Evolutionary conservation across 2,113 vertebrate genomes (phyloP).

Genomic region (Pipra filicauda): DNA sequence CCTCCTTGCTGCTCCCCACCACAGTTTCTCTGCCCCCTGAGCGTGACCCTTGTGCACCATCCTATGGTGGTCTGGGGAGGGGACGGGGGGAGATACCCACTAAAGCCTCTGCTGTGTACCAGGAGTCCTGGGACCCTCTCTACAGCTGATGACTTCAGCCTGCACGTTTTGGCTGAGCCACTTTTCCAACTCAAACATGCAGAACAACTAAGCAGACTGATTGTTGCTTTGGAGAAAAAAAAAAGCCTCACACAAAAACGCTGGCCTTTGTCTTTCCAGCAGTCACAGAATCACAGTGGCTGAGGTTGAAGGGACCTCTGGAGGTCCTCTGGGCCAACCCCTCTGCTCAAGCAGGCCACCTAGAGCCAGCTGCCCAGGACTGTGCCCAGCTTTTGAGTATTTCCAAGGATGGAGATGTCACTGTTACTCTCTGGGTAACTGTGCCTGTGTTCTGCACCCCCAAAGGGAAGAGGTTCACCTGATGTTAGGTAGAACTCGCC

Average conservation of each 20-base stretch:
- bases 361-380: neutral
- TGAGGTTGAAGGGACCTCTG: neutral
- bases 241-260: neutral
- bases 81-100: neutral
- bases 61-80: neutral
- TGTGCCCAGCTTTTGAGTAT: neutral
- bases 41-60: neutral
- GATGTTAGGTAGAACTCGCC: neutral
- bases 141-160: neutral
- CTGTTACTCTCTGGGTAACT: neutral
- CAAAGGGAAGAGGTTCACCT: neutral
- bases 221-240: neutral
- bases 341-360: neutral
- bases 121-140: rapidly evolving
- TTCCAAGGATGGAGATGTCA: neutral
- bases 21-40: neutral
- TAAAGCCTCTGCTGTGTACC: neutral
- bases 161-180: neutral
- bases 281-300: neutral
- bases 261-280: neutral
- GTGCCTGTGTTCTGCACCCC: neutral
- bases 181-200: neutral
- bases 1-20: neutral
- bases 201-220: neutral
- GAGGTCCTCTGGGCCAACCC: neutral